These are phyloP conservation scores for Lasioglossum vierecki DNA, from an alignment of 2,888 invertebrate genomes.

Conservation along the genomic window DNA sequence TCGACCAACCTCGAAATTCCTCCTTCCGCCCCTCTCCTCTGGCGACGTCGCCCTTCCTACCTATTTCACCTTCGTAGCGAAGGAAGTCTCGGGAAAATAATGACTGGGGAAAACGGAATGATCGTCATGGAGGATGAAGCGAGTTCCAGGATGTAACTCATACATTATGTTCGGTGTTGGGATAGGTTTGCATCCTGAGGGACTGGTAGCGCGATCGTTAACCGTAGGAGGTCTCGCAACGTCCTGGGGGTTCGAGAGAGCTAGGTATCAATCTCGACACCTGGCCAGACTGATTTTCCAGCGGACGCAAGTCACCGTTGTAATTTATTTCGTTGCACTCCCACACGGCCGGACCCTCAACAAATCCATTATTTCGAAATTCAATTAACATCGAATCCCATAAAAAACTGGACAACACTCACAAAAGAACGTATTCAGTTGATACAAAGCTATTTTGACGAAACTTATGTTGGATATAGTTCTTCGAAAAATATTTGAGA, in stretches of 20 bases:
- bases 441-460: too few relatives aligned
- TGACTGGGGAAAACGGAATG: conserved; percentile 16
- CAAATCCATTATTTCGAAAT: not conserved
- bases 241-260: conserved; percentile 66
- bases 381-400: not conserved
- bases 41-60: not conserved
- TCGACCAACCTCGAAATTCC: not conserved
- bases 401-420: not conserved
- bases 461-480: too few relatives aligned
- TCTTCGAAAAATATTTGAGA: too few relatives aligned
- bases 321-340: conserved; percentile 39
- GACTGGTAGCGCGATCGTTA: conserved; percentile 65
- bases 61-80: not conserved
- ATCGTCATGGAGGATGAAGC: conserved; percentile 36
- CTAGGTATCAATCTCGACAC: conserved; percentile 77
- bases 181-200: conserved; percentile 59
- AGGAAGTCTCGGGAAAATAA: conserved; percentile 27
- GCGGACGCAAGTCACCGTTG: conserved; percentile 46
- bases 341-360: not conserved
- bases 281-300: conserved; percentile 65
- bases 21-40: not conserved
- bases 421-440: not conserved
- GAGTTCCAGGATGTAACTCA: conserved; percentile 72
- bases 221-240: conserved; percentile 74
- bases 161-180: conserved; percentile 67